A percentile compares a stretch with the other conserved stretches of the same genome.
phyloP scores from a whole-genome alignment of 2,797 vertebrate species.

The Mareca strepera region DNA sequence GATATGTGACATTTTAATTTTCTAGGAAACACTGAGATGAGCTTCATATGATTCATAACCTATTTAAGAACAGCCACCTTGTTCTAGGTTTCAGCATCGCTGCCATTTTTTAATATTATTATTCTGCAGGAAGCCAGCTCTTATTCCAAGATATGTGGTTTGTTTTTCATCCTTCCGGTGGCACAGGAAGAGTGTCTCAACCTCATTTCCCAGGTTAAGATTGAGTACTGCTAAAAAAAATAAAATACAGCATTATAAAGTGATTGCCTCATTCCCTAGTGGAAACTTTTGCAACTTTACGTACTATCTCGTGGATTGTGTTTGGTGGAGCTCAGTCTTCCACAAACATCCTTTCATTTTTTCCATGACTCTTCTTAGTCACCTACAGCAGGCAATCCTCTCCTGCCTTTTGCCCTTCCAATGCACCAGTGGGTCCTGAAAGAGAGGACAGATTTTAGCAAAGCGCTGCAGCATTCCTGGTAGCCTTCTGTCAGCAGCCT shows the following conservation, averaged over 20 bases:
- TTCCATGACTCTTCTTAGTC: neutral
- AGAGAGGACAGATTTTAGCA: neutral
- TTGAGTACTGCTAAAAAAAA: neutral
- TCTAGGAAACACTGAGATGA: constrained; percentile 39
- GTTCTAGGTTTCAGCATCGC: neutral
- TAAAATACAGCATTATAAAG: neutral
- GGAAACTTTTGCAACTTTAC: neutral
- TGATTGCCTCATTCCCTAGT: neutral
- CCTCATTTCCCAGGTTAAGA: neutral
- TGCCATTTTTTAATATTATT: neutral
- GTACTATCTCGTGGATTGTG: neutral
- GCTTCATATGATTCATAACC: constrained; percentile 11
- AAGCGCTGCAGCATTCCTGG: neutral
- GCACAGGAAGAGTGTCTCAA: neutral
- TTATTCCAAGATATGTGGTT: neutral
- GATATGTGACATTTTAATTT: constrained; percentile 53
- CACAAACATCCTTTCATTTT: neutral
- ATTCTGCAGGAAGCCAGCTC: neutral
- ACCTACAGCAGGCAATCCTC: neutral
- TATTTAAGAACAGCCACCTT: constrained; percentile 4
- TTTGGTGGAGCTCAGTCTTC: neutral
- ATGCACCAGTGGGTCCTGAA: neutral
- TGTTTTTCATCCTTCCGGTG: neutral
- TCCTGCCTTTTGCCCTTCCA: neutral
- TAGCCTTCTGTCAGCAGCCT: neutral